A percentile compares a stretch with the other conserved stretches of the same genome.
Evolutionary conservation across 2,797 vertebrate species (phyloP).

Genomic region (Esox lucius): DNA sequence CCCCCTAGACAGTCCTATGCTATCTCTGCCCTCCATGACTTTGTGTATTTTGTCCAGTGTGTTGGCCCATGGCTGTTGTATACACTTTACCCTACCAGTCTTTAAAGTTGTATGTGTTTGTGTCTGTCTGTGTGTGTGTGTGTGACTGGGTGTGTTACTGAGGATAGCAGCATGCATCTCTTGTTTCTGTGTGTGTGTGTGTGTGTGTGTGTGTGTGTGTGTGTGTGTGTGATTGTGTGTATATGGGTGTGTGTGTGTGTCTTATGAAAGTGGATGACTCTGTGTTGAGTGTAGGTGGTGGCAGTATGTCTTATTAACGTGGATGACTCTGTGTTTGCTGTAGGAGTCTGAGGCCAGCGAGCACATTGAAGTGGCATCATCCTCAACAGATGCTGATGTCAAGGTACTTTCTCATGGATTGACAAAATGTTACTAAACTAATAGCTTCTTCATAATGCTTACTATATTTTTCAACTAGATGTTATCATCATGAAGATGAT

Average conservation of each 20-base stretch:
- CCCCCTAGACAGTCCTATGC: slow-evolving; percentile 1
- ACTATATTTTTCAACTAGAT: neutral
- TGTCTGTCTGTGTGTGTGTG: slow-evolving; percentile 4
- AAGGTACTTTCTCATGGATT: slow-evolving; percentile 56
- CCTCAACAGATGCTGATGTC: slow-evolving; percentile 29
- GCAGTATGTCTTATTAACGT: neutral
- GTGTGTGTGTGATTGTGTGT: neutral
- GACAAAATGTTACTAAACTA: neutral
- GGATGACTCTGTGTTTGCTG: too few relatives aligned
- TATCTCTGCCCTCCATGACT: neutral
- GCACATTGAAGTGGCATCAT: slow-evolving; percentile 34
- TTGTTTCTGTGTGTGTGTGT: neutral
- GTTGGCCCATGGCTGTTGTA: neutral
- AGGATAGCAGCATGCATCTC: neutral
- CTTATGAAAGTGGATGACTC: neutral
- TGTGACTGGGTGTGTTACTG: slow-evolving; percentile 11
- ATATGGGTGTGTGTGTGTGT: neutral
- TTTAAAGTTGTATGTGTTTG: neutral
- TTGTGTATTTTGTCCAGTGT: neutral
- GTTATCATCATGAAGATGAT: too few relatives aligned
- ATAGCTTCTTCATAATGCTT: neutral
- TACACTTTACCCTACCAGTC: neutral
- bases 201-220: neutral
- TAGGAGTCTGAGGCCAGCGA: slow-evolving; percentile 46
- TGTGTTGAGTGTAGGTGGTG: neutral